A percentile compares a stretch with the other conserved stretches of the same genome.
Conservation (phyloP, 2,797 vertebrate genomes). For the Peromyscus eremicus region DNA sequence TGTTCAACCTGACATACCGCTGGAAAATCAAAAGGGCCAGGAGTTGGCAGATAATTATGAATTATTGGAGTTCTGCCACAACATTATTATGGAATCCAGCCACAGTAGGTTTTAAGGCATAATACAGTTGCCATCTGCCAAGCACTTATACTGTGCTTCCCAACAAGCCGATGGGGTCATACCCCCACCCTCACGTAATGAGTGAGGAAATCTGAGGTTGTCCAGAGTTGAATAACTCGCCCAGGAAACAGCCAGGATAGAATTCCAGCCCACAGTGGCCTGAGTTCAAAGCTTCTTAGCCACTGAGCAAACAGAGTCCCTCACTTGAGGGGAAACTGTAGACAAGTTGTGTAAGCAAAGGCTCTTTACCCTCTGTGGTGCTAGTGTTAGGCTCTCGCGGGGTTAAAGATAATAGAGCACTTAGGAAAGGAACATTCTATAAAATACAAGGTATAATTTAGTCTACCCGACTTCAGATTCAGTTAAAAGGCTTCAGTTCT, state of each 20-base stretch:
- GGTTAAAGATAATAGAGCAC: constrained; percentile 26
- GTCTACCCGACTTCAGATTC: constrained; percentile 3
- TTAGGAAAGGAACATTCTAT: constrained; percentile 36
- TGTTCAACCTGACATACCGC: not conserved
- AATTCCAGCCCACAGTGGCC: constrained; percentile 8
- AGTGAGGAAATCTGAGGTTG: constrained; percentile 46
- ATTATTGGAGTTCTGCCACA: constrained; percentile 38
- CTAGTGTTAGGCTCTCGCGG: not conserved
- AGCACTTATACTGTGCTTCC: not conserved
- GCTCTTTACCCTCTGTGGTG: not conserved
- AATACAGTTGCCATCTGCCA: constrained; percentile 31
- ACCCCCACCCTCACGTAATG: not conserved
- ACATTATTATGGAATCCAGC: constrained; percentile 1
- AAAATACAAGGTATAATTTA: constrained; percentile 55
- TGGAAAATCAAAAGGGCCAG: not conserved
- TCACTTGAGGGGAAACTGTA: not conserved
- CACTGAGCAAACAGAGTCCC: not conserved
- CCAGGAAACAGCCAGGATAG: constrained; percentile 16
- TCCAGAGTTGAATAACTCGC: constrained; percentile 41
- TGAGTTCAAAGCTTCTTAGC: constrained; percentile 12
- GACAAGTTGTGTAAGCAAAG: not conserved
- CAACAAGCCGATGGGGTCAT: not conserved
- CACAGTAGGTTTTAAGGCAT: constrained; percentile 17
- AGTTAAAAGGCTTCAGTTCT: constrained; percentile 1
- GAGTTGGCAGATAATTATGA: not conserved